Conservation (phyloP, 2,888 invertebrate species). For the Pheosia tremula region DNA sequence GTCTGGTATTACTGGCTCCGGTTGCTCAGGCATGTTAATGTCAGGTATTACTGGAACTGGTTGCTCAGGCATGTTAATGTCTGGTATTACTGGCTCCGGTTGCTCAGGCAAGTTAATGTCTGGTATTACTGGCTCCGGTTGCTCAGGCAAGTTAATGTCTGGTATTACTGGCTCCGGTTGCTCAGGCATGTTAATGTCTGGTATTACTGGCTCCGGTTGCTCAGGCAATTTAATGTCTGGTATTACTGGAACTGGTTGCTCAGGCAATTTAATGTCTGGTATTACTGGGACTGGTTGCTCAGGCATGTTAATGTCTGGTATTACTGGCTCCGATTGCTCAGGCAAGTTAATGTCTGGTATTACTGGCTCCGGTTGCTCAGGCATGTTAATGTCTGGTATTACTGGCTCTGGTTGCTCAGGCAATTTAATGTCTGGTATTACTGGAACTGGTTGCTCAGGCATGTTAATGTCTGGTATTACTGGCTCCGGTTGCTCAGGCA, state of each 20-base stretch:
- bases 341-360: not conserved
- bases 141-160: not conserved
- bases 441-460: too few species aligned
- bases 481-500: not conserved
- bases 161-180: not conserved
- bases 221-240: not conserved
- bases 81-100: too few species aligned
- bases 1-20: not conserved
- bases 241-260: not conserved
- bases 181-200: not conserved
- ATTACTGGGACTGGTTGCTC: not conserved
- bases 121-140: not conserved
- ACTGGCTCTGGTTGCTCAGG: not conserved
- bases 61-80: not conserved
- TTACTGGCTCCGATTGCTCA: not conserved
- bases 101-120: not conserved
- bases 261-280: not conserved
- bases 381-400: not conserved
- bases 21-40: not conserved
- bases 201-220: too few species aligned
- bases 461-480: not conserved
- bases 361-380: not conserved
- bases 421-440: too few species aligned
- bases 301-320: too few species aligned
- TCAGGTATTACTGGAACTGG: not conserved